Evolutionary conservation across 2,888 invertebrate species (phyloP), one percentile per base, ranked within the genome.

Genomic region (Monochamus alternatus): DNA sequence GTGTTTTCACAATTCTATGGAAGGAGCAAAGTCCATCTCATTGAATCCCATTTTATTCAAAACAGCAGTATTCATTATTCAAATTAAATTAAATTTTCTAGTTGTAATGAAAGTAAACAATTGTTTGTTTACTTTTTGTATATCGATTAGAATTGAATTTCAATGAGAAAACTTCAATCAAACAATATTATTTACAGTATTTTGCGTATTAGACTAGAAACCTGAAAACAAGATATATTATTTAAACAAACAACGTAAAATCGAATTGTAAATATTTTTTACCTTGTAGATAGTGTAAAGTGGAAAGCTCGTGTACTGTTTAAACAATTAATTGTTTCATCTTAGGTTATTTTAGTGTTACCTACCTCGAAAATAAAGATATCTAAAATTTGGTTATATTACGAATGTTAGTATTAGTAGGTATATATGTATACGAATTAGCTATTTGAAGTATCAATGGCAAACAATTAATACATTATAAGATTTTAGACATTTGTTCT

Each of bases 201-300:
- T 60, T 60, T 60, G 31, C 31, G 38, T 60, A 5, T 30, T 7
- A 65, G 47, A 65, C 31, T 43, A n/a, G 32, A 32, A 66, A 66
- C 8, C 31, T n/a, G 12, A 44, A 52, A 66, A 66, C 51, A 66
- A 52, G 31, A 52, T 51, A 51, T n/a, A 64, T 64, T 58, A 58
- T n/a, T 55, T 43, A 69, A 30, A 47, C 14, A 60, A 69, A 69
- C 69, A 69, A 59, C 47, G 58, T 59, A 60, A 69, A 69, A 47
- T 60, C 30, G 14, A 64, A 44, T 3, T 60, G 69, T 69, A 69
- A 69, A 69, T 69, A 69, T 69, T 69, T 69, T 69, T 60, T 60
- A 69, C 69, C 60, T 69, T 69, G 69, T 60, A 55, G 3, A 38
- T 66, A 44, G 43, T 32, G 44, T 43, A 44, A 65, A 69, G 31